Evolutionary conservation across 1,140 invertebrate genomes (phyloP), one percentile per base, ranked within the genome.

Genomic region (Drosophila nebulosa): DNA sequence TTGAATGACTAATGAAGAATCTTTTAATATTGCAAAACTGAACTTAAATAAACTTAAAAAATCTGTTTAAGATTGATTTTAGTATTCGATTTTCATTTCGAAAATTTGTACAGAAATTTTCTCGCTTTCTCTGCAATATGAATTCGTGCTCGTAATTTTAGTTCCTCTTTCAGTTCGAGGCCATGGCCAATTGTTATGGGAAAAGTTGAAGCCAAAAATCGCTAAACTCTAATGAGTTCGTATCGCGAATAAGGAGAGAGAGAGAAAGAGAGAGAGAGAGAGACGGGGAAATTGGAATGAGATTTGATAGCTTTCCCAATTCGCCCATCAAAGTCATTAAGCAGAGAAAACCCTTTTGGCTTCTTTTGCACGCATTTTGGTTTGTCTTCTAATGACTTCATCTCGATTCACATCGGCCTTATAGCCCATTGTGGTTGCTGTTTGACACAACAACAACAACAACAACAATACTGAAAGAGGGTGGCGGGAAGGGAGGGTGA

Each of bases 321-420:
- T 58, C 74, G n/a, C 60, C 60, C 74, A 74, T 56, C 65, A 83
- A 81, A 88, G 59, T 83, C 83, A 81, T 88, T 88, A 88, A 88
- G 66, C 64, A 65, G 51, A 65, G 51, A 64, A 80, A 88, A 84
- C 78, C 83, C 75, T 78, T 77, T 88, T 88, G 75, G 83, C 84
- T 88, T 69, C 69, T 80, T 68, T 78, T 78, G 70, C 67, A 80
- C 70, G 63, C 74, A 72, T 74, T 78, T 83, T 81, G 39, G 68
- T 64, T 79, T 85, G 66, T 69, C 77, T 79, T 79, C 74, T 88
- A 88, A 86, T 86, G 81, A 86, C 83, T 86, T 86, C 78, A 78
- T 86, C 81, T 75, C 67, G 76, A 88, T 88, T 83, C 66, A 69
- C 69, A 70, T 61, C 55, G 55, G 32, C 58, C 69, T 67, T 39